Evolutionary conservation across 53 echinoderm and acorn worm genomes (phyloP).

Genomic region (Paracentrotus lividus): DNA sequence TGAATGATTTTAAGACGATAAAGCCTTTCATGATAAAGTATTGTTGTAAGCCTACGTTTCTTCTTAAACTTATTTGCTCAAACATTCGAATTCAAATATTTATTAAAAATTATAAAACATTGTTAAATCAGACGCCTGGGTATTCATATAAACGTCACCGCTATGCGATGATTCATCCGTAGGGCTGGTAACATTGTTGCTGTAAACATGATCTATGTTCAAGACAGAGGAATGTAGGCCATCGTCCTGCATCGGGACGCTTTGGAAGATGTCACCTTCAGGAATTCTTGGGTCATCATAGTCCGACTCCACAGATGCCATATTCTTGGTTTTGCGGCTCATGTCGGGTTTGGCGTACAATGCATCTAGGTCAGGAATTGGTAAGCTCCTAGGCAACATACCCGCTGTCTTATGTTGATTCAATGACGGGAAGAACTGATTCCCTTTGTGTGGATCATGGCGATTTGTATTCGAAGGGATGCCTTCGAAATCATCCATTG

Average conservation of each 20-base stretch:
- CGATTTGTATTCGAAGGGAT: background rate
- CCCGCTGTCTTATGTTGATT: background rate
- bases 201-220: background rate
- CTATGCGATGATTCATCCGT: background rate
- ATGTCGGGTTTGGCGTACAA: slow-evolving; percentile 26
- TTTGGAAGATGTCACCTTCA: background rate
- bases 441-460: background rate
- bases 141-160: background rate
- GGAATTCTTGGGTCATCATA: background rate
- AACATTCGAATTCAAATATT: too few species aligned
- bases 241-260: background rate
- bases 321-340: slow-evolving; percentile 23
- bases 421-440: background rate
- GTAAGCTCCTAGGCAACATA: background rate
- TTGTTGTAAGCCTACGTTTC: too few species aligned
- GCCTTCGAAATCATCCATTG: background rate
- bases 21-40: too few species aligned
- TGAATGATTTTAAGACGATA: too few species aligned
- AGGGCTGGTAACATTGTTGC: background rate
- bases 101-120: too few species aligned
- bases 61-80: too few species aligned
- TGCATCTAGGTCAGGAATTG: background rate
- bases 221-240: background rate
- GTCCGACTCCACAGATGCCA: background rate
- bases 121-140: background rate